phyloP scores from a whole-genome alignment of 30 jellyfish, hydroid and myxozoan genomes.

The Aurelia aurita complex sp. Pacific region DNA sequence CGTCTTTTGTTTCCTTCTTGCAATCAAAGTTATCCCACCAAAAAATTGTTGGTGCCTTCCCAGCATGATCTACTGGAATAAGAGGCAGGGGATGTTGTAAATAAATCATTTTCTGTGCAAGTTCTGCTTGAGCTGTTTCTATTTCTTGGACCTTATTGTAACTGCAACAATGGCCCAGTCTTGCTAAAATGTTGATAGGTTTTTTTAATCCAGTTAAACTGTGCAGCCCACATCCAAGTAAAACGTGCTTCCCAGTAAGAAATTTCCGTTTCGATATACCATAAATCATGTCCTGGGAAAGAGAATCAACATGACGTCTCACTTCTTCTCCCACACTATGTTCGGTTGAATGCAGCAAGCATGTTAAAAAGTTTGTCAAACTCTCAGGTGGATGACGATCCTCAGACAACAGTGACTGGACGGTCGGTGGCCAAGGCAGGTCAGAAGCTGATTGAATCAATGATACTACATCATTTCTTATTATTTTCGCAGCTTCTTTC shows the following conservation, averaged over 20 bases:
- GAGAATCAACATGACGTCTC: constrained; percentile 23
- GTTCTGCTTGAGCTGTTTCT: constrained; percentile 54
- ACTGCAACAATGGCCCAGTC: constrained; percentile 20
- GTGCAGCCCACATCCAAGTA: constrained; percentile 44
- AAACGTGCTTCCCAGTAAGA: constrained; percentile 30
- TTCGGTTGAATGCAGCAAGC: constrained; percentile 20
- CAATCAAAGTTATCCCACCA: constrained; percentile 45
- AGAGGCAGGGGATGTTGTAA: constrained; percentile 32
- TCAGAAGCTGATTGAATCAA: constrained; percentile 14
- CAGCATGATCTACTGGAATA: constrained; percentile 15
- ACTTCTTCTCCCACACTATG: constrained; percentile 40
- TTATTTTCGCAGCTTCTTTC: constrained; percentile 10
- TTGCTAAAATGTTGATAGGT: constrained; percentile 10
- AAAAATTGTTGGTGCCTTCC: constrained; percentile 29
- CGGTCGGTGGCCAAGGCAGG: constrained; percentile 52
- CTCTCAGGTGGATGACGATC: constrained; percentile 44
- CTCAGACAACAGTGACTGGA: constrained; percentile 8
- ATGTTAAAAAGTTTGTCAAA: constrained; percentile 11
- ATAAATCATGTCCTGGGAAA: constrained; percentile 22
- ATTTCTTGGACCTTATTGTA: constrained; percentile 26
- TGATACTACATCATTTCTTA: constrained; percentile 8
- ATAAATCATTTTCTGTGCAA: constrained; percentile 21
- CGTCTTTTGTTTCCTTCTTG: constrained; percentile 23
- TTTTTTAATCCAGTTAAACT: constrained; percentile 8
- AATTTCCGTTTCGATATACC: background rate